Evolutionary conservation across 2,888 invertebrate genomes (phyloP).

Genomic region (Idaea dimidiata): DNA sequence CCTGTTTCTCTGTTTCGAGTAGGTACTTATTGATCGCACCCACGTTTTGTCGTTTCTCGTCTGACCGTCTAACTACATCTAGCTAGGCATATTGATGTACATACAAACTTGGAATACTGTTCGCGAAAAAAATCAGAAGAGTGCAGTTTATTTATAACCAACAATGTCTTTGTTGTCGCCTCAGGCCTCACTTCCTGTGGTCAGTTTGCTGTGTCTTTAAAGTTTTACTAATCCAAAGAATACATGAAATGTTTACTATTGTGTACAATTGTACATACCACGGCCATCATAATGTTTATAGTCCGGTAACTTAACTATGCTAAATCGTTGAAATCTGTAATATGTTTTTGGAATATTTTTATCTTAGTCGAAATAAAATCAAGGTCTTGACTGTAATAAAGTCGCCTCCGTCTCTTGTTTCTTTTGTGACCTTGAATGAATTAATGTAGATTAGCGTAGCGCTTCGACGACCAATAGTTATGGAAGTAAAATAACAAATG

Average conservation of each 20-base stretch:
- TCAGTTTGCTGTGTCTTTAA: neutral
- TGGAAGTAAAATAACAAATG: neutral
- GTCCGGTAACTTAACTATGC: neutral
- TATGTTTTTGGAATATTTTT: neutral
- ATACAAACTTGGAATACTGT: neutral
- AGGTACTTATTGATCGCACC: neutral
- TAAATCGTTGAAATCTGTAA: neutral
- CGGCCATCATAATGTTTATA: too few species aligned
- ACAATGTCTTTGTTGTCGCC: neutral
- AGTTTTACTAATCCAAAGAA: neutral
- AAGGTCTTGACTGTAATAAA: constrained; percentile 5
- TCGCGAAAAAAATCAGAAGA: neutral
- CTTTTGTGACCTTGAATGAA: neutral
- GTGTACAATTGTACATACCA: neutral
- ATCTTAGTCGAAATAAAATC: neutral
- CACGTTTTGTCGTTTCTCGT: neutral
- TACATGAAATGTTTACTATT: neutral
- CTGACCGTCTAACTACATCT: neutral
- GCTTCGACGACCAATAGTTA: neutral
- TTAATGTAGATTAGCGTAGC: neutral
- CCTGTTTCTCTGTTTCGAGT: neutral
- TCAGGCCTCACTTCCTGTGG: neutral
- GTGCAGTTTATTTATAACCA: neutral
- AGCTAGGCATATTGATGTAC: too few species aligned
- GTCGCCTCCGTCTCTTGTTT: constrained; percentile 1